Percentiles rank a stretch among this genome's conserved stretches.
These are phyloP conservation scores for Drosophila guanche DNA, from an alignment of 1,140 invertebrate species.

Conservation along the genomic window DNA sequence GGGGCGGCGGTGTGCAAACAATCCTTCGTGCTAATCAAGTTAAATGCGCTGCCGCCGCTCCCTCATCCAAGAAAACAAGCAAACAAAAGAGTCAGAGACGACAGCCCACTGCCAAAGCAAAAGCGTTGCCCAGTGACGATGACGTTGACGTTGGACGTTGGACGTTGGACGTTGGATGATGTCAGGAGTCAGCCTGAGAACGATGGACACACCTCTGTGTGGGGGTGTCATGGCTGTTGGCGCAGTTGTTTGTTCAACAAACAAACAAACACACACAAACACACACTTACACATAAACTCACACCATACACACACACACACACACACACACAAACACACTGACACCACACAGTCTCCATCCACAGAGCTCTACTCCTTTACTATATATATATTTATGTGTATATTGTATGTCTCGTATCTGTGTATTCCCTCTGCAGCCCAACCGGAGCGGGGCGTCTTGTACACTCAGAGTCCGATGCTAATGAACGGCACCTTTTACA, in stretches of 20 bases:
- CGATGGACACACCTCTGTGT: slow-evolving; percentile 61
- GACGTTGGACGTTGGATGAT: slow-evolving; percentile 45
- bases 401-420: slow-evolving; percentile 37
- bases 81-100: slow-evolving; percentile 29
- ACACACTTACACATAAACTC: slow-evolving; percentile 17
- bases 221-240: slow-evolving; percentile 64
- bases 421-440: slow-evolving; percentile 63
- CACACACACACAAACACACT: slow-evolving; percentile 20
- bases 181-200: slow-evolving; percentile 52
- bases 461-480: slow-evolving; percentile 83
- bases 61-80: slow-evolving; percentile 18
- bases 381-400: slow-evolving; percentile 53
- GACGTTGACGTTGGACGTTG: slow-evolving; percentile 6
- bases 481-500: slow-evolving; percentile 83
- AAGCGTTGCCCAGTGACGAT: slow-evolving; percentile 60
- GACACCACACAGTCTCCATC: not conserved
- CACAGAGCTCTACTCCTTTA: slow-evolving; percentile 29
- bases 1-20: not conserved
- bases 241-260: slow-evolving; percentile 60
- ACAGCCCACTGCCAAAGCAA: slow-evolving; percentile 49
- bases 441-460: slow-evolving; percentile 76
- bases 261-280: slow-evolving; percentile 29
- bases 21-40: slow-evolving; percentile 76
- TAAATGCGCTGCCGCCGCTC: slow-evolving; percentile 72
- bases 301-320: slow-evolving; percentile 24